Evolutionary conservation across 2,113 vertebrate genomes (phyloP).

Genomic region (Acinonyx jubatus): DNA sequence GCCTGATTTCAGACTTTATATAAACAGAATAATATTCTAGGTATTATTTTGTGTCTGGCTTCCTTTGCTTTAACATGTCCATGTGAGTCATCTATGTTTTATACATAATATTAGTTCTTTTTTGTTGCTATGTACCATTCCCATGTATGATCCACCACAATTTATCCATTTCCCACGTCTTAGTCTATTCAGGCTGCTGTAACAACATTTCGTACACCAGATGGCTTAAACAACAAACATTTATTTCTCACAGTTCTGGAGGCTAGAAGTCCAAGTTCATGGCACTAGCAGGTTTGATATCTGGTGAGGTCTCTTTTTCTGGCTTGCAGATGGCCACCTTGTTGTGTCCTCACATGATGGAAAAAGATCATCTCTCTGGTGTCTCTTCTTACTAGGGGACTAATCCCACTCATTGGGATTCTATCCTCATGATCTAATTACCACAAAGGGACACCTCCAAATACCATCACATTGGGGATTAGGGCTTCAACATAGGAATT

Average conservation of each 20-base stretch:
- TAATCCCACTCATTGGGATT: background rate
- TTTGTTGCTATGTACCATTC: background rate
- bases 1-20: slow-evolving; percentile 15
- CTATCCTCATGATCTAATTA: background rate
- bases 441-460: background rate
- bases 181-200: background rate
- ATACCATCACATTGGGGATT: background rate
- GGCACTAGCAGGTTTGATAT: background rate
- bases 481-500: background rate
- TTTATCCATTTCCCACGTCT: background rate
- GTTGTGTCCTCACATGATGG: background rate
- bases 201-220: background rate
- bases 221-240: background rate
- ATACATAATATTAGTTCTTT: background rate
- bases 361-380: background rate
- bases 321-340: background rate
- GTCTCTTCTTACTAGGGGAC: background rate
- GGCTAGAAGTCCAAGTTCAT: background rate
- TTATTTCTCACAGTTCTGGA: background rate
- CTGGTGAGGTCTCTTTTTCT: background rate
- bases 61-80: slow-evolving; percentile 45
- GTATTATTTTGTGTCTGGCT: background rate
- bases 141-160: background rate
- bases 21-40: background rate
- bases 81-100: slow-evolving; percentile 4